Percentiles rank a stretch among this genome's conserved stretches.
phyloP scores from a whole-genome alignment of 2,797 vertebrate species.

The Coracias cyanogaster region DNA sequence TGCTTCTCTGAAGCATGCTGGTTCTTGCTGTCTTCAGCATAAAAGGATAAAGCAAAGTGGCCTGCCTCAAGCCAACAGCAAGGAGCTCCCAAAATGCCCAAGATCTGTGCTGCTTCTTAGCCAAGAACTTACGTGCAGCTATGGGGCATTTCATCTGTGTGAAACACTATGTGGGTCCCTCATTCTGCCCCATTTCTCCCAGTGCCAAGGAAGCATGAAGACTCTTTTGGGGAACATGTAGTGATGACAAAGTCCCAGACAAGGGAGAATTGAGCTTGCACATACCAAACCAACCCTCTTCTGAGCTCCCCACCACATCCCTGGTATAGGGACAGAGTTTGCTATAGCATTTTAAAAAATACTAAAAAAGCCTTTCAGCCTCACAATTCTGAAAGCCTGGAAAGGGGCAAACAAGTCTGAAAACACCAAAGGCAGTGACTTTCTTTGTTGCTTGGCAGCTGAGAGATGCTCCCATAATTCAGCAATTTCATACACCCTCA shows the following conservation, averaged over 20 bases:
- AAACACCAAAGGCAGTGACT: neutral
- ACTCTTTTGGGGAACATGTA: neutral
- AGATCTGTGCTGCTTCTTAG: neutral
- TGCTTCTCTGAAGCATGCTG: neutral
- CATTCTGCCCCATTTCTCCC: neutral
- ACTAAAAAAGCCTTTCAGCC: accelerated
- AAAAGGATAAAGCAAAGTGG: neutral
- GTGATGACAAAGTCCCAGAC: neutral
- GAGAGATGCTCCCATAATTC: neutral
- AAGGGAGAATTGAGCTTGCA: neutral
- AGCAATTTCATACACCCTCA: neutral
- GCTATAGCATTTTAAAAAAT: neutral
- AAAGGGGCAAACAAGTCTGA: neutral
- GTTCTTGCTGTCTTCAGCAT: neutral
- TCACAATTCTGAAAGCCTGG: neutral
- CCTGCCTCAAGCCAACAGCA: neutral
- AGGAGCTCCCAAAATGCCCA: accelerated
- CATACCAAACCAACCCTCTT: neutral
- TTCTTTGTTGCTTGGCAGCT: neutral
- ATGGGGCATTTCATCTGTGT: accelerated
- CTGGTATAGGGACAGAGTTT: neutral
- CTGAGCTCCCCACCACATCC: neutral
- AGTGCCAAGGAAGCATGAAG: neutral
- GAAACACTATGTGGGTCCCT: neutral
- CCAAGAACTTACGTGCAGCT: neutral